Base-by-base conservation (phyloP, 1,140 invertebrate species). In the Magallana gigas region DNA sequence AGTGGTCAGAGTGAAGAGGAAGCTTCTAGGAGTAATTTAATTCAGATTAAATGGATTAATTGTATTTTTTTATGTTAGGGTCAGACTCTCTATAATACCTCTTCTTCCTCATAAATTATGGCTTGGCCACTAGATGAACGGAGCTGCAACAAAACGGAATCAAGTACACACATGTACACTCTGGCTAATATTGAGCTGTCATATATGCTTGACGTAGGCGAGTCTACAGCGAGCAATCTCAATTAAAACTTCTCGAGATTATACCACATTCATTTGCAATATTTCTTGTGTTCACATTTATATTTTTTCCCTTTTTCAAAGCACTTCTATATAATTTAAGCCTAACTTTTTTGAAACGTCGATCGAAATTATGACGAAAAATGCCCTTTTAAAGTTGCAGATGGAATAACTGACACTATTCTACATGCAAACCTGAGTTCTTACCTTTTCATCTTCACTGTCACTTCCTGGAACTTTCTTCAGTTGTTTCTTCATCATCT, bases 401-500 rank as follows among this genome's bases (percentile, higher is more conserved):
- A 48, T 2, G 1, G 36, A 48, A 48, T 48, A 48, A 48, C 36
- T 5, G 36, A 48, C 36, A 0, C 36, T 48, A 48, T 48, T 81
- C 12, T 29, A 80, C 12, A 36, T 80, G 14, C 8, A 2, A 12
- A 2, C 16, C n/a, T 23, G 58, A 71, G 12, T 14, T 64, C 48
- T 88, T 90, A 93, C 93, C 91, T 90, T 92, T 84, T 94, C 93
- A 71, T 92, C 91, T 87, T 94, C 93, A 90, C 91, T 90, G 89
- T 94, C 90, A 91, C 89, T 92, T 95, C 98, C 97, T 94, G 98
- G 98, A 8, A 96, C 96, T 95, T 98, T 98, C 95, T 99, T 99
- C 81, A 99, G 96, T 92, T 90, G 91, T 90, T 92, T 92, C 88
- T 92, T 93, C 84, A 92, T 93, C 64, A 93, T 84, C 59, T 93